Percentiles rank a stretch among this genome's conserved stretches.
phyloP scores from a whole-genome alignment of 2,113 vertebrate genomes.

The Panurus biarmicus region DNA sequence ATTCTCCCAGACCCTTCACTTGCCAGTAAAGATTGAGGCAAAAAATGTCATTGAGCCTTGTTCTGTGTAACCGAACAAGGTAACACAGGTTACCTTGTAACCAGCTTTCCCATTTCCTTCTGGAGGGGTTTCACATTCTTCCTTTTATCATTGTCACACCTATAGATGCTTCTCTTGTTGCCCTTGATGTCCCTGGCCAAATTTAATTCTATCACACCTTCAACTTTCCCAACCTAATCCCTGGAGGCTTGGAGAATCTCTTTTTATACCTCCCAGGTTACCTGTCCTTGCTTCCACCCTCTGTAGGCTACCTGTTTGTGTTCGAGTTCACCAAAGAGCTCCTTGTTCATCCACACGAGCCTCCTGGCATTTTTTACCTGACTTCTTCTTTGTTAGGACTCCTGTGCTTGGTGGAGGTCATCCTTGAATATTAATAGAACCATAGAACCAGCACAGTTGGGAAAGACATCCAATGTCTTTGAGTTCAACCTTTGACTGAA shows the following conservation, averaged over 20 bases:
- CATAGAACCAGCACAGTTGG: background rate
- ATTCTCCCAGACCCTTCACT: background rate
- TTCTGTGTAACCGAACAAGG: no score
- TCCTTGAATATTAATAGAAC: background rate
- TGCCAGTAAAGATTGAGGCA: background rate
- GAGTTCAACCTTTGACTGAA: background rate
- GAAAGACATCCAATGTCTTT: background rate
- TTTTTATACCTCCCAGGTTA: background rate
- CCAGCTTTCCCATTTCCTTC: background rate
- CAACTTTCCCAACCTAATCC: background rate
- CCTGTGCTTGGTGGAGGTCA: background rate
- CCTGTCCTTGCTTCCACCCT: background rate
- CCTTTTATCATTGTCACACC: background rate
- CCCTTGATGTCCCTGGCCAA: rapidly evolving
- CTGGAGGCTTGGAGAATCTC: background rate
- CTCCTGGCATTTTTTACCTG: background rate
- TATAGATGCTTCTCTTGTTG: background rate
- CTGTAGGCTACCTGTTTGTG: background rate
- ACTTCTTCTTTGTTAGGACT: background rate
- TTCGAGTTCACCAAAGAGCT: background rate
- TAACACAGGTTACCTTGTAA: no score
- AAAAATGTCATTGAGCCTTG: background rate
- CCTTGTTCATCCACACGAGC: background rate
- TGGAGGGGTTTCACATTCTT: background rate
- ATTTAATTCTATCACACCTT: background rate